A percentile compares a stretch with the other conserved stretches of the same genome.
phyloP scores from a whole-genome alignment of 2,797 vertebrate genomes.

The Falco novaeseelandiae region DNA sequence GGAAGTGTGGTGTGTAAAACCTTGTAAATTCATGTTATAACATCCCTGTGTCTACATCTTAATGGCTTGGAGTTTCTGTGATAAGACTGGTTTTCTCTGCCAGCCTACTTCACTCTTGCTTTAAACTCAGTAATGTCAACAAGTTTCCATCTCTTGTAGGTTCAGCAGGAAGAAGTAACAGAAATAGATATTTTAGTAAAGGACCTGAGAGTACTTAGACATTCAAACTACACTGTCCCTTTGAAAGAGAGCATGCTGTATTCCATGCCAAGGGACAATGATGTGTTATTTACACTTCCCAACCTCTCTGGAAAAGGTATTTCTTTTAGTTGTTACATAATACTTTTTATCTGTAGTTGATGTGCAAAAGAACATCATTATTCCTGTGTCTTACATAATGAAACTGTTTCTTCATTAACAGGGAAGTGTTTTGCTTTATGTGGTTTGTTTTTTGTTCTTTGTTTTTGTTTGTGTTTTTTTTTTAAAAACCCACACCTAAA shows the following conservation, averaged over 20 bases:
- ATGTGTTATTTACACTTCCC: conserved; percentile 85
- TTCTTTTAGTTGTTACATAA: not conserved
- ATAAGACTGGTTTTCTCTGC: not conserved
- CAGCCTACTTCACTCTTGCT: not conserved
- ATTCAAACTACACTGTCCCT: conserved; percentile 85
- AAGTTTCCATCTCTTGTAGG: conserved; percentile 75
- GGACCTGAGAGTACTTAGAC: conserved; percentile 83
- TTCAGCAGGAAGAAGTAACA: conserved; percentile 89
- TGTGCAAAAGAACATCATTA: not conserved
- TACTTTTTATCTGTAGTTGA: not conserved
- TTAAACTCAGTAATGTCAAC: not conserved
- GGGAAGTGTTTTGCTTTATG: not conserved
- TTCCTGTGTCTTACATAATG: not conserved
- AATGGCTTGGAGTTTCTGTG: not conserved
- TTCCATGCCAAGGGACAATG: conserved; percentile 84
- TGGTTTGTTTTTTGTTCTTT: not conserved
- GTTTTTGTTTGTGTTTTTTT: not conserved
- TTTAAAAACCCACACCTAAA: not conserved
- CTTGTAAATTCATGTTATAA: not conserved
- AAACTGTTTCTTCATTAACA: not conserved
- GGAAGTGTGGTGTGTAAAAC: not conserved
- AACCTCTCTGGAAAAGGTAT: conserved; percentile 84
- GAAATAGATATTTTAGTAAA: conserved; percentile 91
- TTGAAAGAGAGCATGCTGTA: conserved; percentile 90
- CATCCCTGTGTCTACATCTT: not conserved